Evolutionary conservation across 1,140 invertebrate species (phyloP), one percentile per base, ranked within the genome.

Genomic region (Trialeurodes vaporariorum): DNA sequence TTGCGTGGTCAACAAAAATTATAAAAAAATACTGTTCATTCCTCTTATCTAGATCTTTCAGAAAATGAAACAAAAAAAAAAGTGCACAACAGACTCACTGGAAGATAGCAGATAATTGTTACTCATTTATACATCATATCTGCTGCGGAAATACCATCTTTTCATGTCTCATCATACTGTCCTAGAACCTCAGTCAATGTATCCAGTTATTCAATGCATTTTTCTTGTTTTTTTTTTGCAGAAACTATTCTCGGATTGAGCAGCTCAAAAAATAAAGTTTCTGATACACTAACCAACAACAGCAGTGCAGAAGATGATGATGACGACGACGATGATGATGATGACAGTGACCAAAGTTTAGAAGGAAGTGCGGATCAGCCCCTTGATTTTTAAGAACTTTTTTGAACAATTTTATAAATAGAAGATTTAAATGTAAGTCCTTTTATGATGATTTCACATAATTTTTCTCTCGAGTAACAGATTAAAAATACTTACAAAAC

Each of bases 281-380:
- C 66, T 59, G 24, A 65, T 40, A 67, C 67, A 67, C 62, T 65
- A 23, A 66, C 61, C 21, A 71, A 70, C 27, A 71, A 71, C 26
- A 70, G 67, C 26, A 67, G 79, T 11, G 73, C 76, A 59, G 73
- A 77, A 69, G 79, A 83, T 64, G 84, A 86, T 68, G 85, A 88
- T 72, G 86, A 88, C 71, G 85, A 88, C 72, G 86, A 88, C 71
- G 86, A 87, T 71, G 85, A 86, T 64, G 86, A 83, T 34, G 83
- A 84, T 71, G 85, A 86, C 70, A 82, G 83, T 26, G 81, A 85
- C 67, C 83, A 87, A 71, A 86, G 87, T 70, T 78, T 87, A 67
- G 88, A 90, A 75, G 88, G 88, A 27, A 90, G 88, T 65, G 88
- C 87, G 67, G 87, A 90, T 79, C 86, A 87, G 78, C 86, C 88